phyloP scores from a whole-genome alignment of 2,888 invertebrate species.

The Opisthograptis luteolata region DNA sequence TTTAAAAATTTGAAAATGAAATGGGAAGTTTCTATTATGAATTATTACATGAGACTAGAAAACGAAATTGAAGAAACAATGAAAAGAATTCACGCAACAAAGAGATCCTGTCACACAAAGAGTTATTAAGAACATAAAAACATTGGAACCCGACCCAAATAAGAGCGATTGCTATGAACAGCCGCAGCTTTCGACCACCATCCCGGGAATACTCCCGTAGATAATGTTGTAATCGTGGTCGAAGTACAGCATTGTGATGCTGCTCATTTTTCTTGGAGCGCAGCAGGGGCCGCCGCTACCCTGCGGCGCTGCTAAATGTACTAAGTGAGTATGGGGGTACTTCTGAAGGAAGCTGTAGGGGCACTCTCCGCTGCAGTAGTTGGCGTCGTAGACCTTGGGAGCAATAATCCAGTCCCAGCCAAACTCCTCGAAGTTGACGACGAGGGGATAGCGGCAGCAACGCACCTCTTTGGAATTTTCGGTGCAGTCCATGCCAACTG shows the following conservation, averaged over 20 bases:
- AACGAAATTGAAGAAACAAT: slow-evolving; percentile 8
- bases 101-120: slow-evolving; percentile 1
- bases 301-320: slow-evolving; percentile 90
- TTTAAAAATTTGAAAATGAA: too few relatives aligned
- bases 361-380: slow-evolving; percentile 98
- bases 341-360: slow-evolving; percentile 93
- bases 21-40: too few relatives aligned
- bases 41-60: too few relatives aligned
- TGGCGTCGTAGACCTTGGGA: slow-evolving; percentile 96
- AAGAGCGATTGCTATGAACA: slow-evolving; percentile 87
- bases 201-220: slow-evolving; percentile 94
- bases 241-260: slow-evolving; percentile 96
- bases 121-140: slow-evolving; percentile 3
- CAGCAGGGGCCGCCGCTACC: slow-evolving; percentile 96
- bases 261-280: slow-evolving; percentile 93
- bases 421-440: slow-evolving; percentile 96
- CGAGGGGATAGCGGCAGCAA: slow-evolving; percentile 97
- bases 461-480: slow-evolving; percentile 91
- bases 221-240: slow-evolving; percentile 94
- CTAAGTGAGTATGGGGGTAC: slow-evolving; percentile 94
- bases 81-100: slow-evolving; percentile 4
- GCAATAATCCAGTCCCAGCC: slow-evolving; percentile 99
- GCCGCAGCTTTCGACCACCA: slow-evolving; percentile 97
- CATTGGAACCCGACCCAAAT: slow-evolving; percentile 50
- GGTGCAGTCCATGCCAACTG: slow-evolving; percentile 92